These are phyloP conservation scores for Pygoscelis adeliae DNA, from an alignment of 2,113 vertebrate genomes.

Conservation along the genomic window DNA sequence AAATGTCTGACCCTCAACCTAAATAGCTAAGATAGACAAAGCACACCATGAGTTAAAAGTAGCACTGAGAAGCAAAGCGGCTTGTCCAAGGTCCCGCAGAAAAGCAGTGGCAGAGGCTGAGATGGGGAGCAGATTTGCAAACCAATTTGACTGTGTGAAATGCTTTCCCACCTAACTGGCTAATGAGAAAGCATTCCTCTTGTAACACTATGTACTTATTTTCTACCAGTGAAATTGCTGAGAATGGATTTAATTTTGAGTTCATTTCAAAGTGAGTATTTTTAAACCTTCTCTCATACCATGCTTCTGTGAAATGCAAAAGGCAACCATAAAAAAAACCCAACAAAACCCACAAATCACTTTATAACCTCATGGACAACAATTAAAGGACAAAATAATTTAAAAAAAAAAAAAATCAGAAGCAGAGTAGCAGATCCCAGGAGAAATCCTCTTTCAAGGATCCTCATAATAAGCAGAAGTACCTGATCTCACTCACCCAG, in stretches of 20 bases:
- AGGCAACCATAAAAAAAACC: background rate
- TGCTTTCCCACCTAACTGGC: conserved; percentile 5
- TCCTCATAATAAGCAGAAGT: background rate
- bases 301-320: conserved; percentile 63
- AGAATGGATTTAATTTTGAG: conserved; percentile 62
- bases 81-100: background rate
- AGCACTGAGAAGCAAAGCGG: background rate
- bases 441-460: background rate
- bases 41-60: background rate
- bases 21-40: background rate
- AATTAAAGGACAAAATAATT: background rate
- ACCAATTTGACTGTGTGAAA: background rate
- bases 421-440: background rate
- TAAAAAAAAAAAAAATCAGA: background rate
- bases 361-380: background rate
- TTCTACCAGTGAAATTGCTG: conserved; percentile 52
- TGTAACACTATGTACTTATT: conserved; percentile 51
- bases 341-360: background rate
- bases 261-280: conserved; percentile 58
- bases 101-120: background rate
- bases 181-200: conserved; percentile 58
- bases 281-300: conserved; percentile 52
- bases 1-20: background rate
- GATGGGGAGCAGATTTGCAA: background rate
- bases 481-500: background rate